phyloP scores from a whole-genome alignment of 2,797 vertebrate species.

The Telmatherina bonti region DNA sequence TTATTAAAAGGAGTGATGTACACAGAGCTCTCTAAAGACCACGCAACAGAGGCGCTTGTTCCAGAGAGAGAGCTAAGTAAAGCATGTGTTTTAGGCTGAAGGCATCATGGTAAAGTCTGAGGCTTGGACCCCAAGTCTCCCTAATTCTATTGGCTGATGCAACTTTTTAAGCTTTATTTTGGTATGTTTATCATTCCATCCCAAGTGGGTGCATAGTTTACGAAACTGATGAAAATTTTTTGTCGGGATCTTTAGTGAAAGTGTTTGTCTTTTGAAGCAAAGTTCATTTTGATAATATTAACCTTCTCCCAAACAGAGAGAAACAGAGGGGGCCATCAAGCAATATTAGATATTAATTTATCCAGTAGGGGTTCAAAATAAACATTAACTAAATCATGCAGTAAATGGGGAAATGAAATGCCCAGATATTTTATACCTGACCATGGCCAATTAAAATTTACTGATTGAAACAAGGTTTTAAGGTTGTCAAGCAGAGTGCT shows the following conservation, averaged over 20 bases:
- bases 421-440: too few relatives aligned
- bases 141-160: neutral
- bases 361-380: neutral
- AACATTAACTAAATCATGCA: neutral
- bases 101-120: neutral
- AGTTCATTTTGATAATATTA: slow-evolving; percentile 1
- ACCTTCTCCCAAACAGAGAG: neutral
- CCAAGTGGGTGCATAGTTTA: neutral
- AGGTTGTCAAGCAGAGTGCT: neutral
- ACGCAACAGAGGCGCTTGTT: neutral
- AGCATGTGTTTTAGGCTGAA: neutral
- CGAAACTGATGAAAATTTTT: neutral
- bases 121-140: neutral
- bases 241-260: neutral
- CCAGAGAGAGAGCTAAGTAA: neutral
- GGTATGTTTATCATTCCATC: neutral
- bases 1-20: too few relatives aligned
- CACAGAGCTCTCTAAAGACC: too few relatives aligned
- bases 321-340: neutral
- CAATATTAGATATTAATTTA: neutral
- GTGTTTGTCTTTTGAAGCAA: neutral
- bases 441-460: too few relatives aligned
- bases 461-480: neutral
- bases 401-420: too few relatives aligned
- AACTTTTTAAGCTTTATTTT: slow-evolving; percentile 13